Base-by-base conservation (phyloP, 2,888 invertebrate genomes). In the Theretra japonica region DNA sequence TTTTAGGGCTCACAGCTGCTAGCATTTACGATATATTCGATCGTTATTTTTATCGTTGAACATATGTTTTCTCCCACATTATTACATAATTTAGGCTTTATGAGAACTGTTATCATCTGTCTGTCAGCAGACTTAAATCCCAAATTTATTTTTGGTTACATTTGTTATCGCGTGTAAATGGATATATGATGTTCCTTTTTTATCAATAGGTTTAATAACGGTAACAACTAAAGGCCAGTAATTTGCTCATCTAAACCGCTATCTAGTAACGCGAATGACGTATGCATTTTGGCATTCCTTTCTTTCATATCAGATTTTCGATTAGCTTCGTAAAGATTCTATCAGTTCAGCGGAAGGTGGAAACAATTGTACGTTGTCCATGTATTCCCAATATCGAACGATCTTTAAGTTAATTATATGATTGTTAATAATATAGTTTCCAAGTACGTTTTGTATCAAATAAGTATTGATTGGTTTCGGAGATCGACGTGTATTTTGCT, bases 261-360 rank as follows among this genome's bases (percentile, higher is more conserved):
- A 60, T 60, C 33, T 30, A n/a, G 30, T 41, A 65, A 65, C 48
- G 25, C 21, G 25, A 65, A 62, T 70, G 70, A 62, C 70, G 62
- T 59, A 70, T 73, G 28, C 33, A 62, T 56, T 69, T 62, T 21
- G 17, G 62, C 70, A 70, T 70, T 70, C 62, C 53, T 30, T 30
- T n/a, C 25, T 41, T 19, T n/a, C 8, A 50, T 33, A 70, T 70
- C 70, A 62, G 28, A 30, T 70, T 33, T 56, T 17, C 62, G 71
- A 58, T 70, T 69, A 65, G 60, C 53, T 30, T 17, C 23, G 56
- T 56, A 53, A 17, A 48, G 56, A 58, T 68, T 70, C 59, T 41
- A 69, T 62, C 59, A 23, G n/a, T 48, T 30, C 21, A 28, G 41
- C 23, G 21, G 48, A 65, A 65, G 25, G 70, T 53, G 30, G 50